These are phyloP conservation scores for Carduelis carduelis DNA, from an alignment of 2,797 vertebrate genomes.

Conservation along the genomic window DNA sequence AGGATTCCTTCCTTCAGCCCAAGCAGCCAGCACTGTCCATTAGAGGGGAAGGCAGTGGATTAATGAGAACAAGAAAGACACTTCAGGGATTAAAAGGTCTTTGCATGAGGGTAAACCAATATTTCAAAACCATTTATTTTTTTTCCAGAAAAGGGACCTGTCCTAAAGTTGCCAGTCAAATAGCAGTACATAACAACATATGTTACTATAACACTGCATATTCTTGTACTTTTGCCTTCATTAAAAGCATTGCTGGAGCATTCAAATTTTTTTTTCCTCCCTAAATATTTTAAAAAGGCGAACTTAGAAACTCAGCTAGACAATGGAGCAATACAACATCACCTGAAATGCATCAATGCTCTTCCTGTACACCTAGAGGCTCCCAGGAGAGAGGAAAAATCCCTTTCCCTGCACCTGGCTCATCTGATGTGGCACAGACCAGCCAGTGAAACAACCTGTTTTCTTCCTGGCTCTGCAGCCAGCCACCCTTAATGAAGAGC, in stretches of 20 bases:
- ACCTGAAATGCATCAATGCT: background rate
- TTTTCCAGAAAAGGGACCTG: background rate
- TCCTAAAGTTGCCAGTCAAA: background rate
- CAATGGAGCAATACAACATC: background rate
- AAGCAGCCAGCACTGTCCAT: background rate
- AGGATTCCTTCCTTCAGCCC: background rate
- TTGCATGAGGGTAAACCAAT: background rate
- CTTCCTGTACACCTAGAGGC: background rate
- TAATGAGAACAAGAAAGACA: background rate
- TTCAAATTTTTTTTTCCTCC: accelerated
- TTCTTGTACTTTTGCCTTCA: background rate
- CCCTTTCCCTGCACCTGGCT: background rate
- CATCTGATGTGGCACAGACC: accelerated
- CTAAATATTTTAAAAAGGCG: background rate
- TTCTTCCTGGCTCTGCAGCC: background rate
- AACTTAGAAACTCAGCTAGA: background rate
- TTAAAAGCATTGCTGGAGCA: background rate
- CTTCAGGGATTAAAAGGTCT: background rate
- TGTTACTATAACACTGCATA: background rate
- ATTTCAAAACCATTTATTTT: background rate
- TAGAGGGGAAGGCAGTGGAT: background rate
- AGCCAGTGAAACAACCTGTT: background rate
- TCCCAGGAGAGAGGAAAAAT: background rate
- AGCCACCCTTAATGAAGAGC: background rate
- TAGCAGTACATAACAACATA: background rate